Base-by-base conservation (phyloP, 37 sponge, comb jelly and placozoan species). In the Dysidea cf. avara region DNA sequence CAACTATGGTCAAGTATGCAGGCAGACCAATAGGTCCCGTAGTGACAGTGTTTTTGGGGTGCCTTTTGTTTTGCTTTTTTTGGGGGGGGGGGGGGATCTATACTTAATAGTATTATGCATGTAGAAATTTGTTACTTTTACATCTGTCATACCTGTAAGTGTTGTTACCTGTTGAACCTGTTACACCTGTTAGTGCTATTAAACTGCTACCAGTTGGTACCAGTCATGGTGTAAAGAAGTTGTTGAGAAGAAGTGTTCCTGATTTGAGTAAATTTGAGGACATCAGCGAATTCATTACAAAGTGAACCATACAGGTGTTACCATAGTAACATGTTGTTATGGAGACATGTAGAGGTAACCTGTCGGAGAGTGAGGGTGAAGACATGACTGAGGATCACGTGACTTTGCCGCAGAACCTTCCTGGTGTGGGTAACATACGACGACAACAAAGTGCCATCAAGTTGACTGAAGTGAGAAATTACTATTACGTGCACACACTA, bases 291-390 rank as follows among this genome's bases (percentile, higher is more conserved):
- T 85, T 65, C 39, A 46, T 93, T 20, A 18, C 79, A 54, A 75
- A 83, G 93, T 92, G 28, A 83, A 83, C 18, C 46, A 21, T 65
- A n/a, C 5, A 21, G n/a, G 39, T 38, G 34, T 16, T 64, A n/a
- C n/a, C n/a, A n/a, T n/a, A n/a, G n/a, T n/a, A n/a, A n/a, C n/a
- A n/a, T n/a, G n/a, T n/a, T n/a, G n/a, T n/a, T n/a, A n/a, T n/a
- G n/a, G n/a, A n/a, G n/a, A n/a, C n/a, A n/a, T n/a, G n/a, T n/a
- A 84, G 90, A 34, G 93, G 86, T 18, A 39, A 80, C 62, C 82
- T 51, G 39, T 81, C 82, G 9, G 94, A 93, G 71, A 93, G 94
- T 81, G 94, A 93, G 48, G 84, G 78, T 31, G 92, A 84, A 50
- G 90, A 86, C 29, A 16, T 80, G 62, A 69, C 64, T 25, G 87